These are phyloP conservation scores for Neoniphon sammara DNA, from an alignment of 2,797 vertebrate genomes.

Conservation along the genomic window DNA sequence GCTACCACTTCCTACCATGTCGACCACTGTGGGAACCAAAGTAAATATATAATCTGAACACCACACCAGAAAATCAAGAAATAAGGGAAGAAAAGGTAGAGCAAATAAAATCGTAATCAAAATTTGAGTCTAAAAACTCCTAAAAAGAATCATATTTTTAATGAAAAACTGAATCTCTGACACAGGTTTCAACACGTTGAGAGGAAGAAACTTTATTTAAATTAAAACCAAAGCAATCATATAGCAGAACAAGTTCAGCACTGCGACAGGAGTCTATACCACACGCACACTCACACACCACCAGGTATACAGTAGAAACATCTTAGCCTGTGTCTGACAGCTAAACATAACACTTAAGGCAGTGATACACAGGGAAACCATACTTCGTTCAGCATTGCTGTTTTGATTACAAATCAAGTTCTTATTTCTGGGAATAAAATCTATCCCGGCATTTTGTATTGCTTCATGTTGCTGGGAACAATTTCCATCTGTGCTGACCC, in stretches of 20 bases:
- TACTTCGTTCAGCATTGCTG: neutral
- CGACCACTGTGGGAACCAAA: too few species aligned
- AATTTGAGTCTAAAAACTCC: too few species aligned
- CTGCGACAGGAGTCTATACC: slow-evolving; percentile 39
- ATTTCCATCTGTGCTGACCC: neutral
- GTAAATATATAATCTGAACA: too few species aligned
- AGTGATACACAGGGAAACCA: slow-evolving; percentile 34
- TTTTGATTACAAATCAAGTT: neutral
- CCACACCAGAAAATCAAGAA: too few species aligned
- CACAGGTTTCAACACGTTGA: slow-evolving; percentile 32
- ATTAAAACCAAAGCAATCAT: slow-evolving; percentile 74
- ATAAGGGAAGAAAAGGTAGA: too few species aligned
- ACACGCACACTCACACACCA: slow-evolving; percentile 15
- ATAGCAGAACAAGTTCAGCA: slow-evolving; percentile 51
- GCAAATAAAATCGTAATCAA: too few species aligned
- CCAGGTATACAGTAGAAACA: slow-evolving; percentile 45
- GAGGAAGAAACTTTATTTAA: slow-evolving; percentile 76
- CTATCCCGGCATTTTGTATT: slow-evolving; percentile 26
- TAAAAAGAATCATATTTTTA: neutral
- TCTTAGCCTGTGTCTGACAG: slow-evolving; percentile 42
- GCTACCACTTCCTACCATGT: too few species aligned
- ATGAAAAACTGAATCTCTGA: neutral
- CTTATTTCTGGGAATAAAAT: neutral
- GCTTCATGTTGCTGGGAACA: slow-evolving; percentile 39
- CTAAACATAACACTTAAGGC: slow-evolving; percentile 54